Evolutionary conservation across 2,888 invertebrate species (phyloP).

Genomic region (Ditula angustiorana): DNA sequence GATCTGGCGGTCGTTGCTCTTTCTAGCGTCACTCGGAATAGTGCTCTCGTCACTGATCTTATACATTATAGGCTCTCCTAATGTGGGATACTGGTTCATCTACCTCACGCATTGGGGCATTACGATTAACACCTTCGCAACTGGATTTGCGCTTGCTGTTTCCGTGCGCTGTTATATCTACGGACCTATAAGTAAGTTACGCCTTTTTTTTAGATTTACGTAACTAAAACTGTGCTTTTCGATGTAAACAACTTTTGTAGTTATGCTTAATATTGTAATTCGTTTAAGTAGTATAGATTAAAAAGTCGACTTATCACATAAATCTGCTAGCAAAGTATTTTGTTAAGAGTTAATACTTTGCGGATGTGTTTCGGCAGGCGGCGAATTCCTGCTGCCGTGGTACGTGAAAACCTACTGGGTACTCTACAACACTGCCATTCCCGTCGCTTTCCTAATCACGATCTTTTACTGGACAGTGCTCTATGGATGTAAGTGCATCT

Average conservation of each 20-base stretch:
- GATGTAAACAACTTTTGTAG: too few species aligned
- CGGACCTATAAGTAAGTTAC: conserved; percentile 75
- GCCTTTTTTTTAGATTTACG: background rate
- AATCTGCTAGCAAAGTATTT: background rate
- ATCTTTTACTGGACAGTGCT: conserved; percentile 79
- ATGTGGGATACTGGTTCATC: conserved; percentile 74
- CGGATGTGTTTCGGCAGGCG: conserved; percentile 57
- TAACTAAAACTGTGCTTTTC: too few species aligned
- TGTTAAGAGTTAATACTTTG: background rate
- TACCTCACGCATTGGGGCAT: conserved; percentile 86
- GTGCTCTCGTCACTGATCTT: conserved; percentile 64
- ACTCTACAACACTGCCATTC: conserved; percentile 70
- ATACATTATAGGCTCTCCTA: conserved; percentile 58
- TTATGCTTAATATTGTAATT: too few species aligned
- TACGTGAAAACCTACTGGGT: conserved; percentile 77
- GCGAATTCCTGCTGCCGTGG: conserved; percentile 72
- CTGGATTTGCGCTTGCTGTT: conserved; percentile 67
- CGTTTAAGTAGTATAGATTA: background rate
- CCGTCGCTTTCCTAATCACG: conserved; percentile 76
- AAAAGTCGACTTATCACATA: too few species aligned
- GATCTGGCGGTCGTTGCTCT: conserved; percentile 68
- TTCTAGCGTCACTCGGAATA: conserved; percentile 65
- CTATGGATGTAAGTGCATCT: conserved; percentile 62
- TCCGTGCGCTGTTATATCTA: conserved; percentile 69
- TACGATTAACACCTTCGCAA: conserved; percentile 60